Base-by-base conservation (phyloP, 2,797 vertebrate genomes). In the Mormyrus proboscirostris region DNA sequence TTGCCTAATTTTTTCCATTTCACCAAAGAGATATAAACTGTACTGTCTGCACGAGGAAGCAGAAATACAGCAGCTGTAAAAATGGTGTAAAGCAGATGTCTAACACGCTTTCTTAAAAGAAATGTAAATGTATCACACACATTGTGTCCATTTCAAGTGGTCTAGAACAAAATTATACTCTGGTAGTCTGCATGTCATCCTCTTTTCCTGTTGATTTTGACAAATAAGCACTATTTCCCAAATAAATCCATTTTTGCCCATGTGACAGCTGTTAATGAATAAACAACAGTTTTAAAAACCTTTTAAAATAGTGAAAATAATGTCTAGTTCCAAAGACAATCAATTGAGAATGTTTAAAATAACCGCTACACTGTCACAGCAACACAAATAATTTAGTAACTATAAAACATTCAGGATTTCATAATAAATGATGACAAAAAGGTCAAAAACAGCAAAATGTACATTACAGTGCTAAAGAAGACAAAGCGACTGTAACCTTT, bases 401-500 rank as follows among this genome's bases (percentile, higher is more conserved):
- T 38, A 73, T 33, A n/a, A 79, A n/a, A 9, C 73, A 79, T 79
- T 41, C 38, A n/a, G 73, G 73, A 19, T 9, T 6, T 8, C 33
- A 41, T 76, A 41, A 79, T n/a, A 44, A 73, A 44, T 79, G 14
- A 79, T 79, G 33, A 44, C 16, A 79, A 41, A 79, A 79, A 14
- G 33, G 38, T 79, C 33, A 41, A 76, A 76, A 76, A 76, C 29
- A 76, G 12, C 5, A 38, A 38, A 76, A 41, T 19, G 29, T 14
- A 47, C 4, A 4, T 88, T 88, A 14, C 0, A 84, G 29, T 44
- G 55, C 65, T 25, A 8, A 53, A 33, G 51, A 62, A 57, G 8
- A 51, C 50, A 38, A 47, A 25, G 38, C 73, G 16, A 41, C 5
- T 2, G 89, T 88, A 95, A 99, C 99, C 96, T 97, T 98, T 87